Percentiles rank a stretch among this genome's conserved stretches.
phyloP scores from a whole-genome alignment of 2,888 invertebrate genomes.

The Acanthopleura granulata region DNA sequence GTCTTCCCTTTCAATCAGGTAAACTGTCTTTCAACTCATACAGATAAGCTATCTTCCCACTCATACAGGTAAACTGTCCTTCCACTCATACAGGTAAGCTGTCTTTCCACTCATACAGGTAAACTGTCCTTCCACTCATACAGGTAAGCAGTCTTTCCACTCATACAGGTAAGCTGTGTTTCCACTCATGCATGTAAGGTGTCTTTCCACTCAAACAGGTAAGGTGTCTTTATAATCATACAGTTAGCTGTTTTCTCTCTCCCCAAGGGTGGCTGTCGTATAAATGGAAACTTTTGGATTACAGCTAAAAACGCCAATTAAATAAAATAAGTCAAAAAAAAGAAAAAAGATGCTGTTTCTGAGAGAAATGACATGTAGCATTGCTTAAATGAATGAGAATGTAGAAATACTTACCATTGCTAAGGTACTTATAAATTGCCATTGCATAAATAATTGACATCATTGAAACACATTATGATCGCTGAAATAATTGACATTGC shows the following conservation, averaged over 20 bases:
- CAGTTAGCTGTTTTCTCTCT: background rate
- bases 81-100: conserved; percentile 64
- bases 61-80: conserved; percentile 31
- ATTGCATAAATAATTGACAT: too few relatives aligned
- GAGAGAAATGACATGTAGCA: too few relatives aligned
- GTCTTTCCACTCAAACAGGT: background rate
- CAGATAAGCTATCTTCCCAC: background rate
- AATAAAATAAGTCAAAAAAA: too few relatives aligned
- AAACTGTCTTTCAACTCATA: background rate
- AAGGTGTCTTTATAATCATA: background rate
- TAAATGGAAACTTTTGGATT: too few relatives aligned
- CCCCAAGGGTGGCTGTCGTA: background rate
- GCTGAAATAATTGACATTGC: too few relatives aligned
- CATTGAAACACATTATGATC: too few relatives aligned
- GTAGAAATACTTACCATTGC: too few relatives aligned
- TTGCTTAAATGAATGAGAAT: too few relatives aligned
- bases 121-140: background rate
- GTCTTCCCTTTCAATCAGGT: background rate
- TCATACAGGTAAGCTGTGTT: background rate
- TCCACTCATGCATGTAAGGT: background rate
- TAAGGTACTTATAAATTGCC: too few relatives aligned
- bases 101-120: background rate
- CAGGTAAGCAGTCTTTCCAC: background rate
- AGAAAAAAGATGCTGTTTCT: too few relatives aligned
- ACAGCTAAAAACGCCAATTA: too few relatives aligned